Base-by-base conservation (phyloP, 2,888 invertebrate genomes). In the Heliconius hortense region DNA sequence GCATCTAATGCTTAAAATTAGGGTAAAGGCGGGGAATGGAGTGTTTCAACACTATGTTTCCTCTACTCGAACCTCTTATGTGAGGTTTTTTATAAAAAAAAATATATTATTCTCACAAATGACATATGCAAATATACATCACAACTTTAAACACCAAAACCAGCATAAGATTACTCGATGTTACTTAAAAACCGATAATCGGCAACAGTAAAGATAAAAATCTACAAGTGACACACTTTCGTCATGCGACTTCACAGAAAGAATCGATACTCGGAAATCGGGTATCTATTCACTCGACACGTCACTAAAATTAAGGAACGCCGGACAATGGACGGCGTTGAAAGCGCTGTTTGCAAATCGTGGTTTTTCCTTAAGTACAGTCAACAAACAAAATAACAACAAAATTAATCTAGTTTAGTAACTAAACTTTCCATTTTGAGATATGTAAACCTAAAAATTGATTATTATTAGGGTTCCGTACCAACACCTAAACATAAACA, bases 141-240 rank as follows among this genome's bases (percentile, higher is more conserved):
- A 35, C 3, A 4, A 21, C 21, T 26, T 10, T 5, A 71, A 71
- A 62, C 28, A 62, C 10, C 24, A 71, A 60, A 56, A 43, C 71
- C 60, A 62, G 43, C 60, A 60, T 28, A 60, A 60, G 26, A 71
- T 60, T 39, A 39, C 43, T 26, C 35, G 69, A 56, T 62, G 62
- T 71, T 71, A 71, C 43, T 63, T 74, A 39, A 74, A 74, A 76
- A 66, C 48, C 63, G 68, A 75, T 77, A 72, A 78, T 62, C 63
- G 62, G 56, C 56, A 75, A 79, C 74, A 66, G 43, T 43, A 71
- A 71, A 60, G 73, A 79, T 76, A 73, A 71, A 39, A 62, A 78
- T 76, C 76, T 70, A 76, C 74, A 78, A 80, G 78, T 81, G 81
- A 79, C 79, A 78, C 80, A 76, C 76, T 79, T 76, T 80, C 78